Percentiles rank a stretch among this genome's conserved stretches.
Conservation (phyloP, 2,113 vertebrate genomes). For the Xenopus borealis region DNA sequence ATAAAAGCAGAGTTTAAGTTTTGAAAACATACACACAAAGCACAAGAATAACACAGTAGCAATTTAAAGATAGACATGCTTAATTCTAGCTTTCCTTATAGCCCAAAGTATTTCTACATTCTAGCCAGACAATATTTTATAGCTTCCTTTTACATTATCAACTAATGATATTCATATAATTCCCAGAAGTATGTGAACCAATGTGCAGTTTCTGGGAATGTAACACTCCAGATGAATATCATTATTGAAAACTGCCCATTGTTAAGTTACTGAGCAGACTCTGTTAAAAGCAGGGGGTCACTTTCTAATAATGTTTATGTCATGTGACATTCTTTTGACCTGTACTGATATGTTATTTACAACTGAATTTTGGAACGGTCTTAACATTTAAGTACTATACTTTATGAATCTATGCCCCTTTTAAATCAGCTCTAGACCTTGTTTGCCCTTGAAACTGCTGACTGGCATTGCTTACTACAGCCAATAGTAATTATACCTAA, state of each 20-base stretch:
- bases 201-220: constrained; percentile 10
- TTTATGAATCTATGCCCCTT: too few species aligned
- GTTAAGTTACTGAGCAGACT: neutral
- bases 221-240: neutral
- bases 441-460: too few species aligned
- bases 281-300: neutral
- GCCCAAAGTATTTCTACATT: constrained; percentile 18
- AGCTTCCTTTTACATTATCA: constrained; percentile 23
- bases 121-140: neutral
- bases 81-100: neutral
- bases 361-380: too few species aligned
- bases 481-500: too few species aligned
- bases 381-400: too few species aligned
- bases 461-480: too few species aligned
- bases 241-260: constrained; percentile 7
- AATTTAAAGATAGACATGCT: neutral
- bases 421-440: too few species aligned
- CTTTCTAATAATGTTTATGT: neutral
- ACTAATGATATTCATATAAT: constrained; percentile 10
- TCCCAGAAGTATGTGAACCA: constrained; percentile 11
- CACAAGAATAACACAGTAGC: neutral
- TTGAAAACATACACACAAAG: neutral
- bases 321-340: neutral
- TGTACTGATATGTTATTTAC: neutral
- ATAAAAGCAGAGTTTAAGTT: constrained; percentile 16